phyloP scores from a whole-genome alignment of 2,113 vertebrate genomes.

The Xiphias gladius region DNA sequence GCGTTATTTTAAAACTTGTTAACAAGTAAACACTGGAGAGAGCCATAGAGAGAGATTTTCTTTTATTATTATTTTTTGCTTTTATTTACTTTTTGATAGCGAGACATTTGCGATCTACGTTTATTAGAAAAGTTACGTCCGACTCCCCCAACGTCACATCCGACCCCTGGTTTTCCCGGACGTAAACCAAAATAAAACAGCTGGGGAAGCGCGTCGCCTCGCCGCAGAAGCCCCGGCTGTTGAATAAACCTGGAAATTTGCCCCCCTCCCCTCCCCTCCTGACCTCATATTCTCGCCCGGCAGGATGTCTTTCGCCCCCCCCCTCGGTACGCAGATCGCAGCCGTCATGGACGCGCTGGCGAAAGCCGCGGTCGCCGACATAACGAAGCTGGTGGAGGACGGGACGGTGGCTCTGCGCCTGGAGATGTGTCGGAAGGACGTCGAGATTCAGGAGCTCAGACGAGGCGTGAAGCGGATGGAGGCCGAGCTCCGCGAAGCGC shows the following conservation, averaged over 20 bases:
- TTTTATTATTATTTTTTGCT: too few relatives aligned
- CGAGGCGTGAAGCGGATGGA: conserved; percentile 65
- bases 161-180: conserved; percentile 46
- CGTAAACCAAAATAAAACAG: conserved; percentile 49
- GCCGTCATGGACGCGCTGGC: conserved; percentile 79
- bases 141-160: conserved; percentile 38
- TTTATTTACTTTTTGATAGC: too few relatives aligned
- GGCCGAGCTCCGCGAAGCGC: conserved; percentile 53
- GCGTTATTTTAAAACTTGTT: too few relatives aligned
- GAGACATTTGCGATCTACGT: too few relatives aligned
- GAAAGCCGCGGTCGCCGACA: conserved; percentile 79
- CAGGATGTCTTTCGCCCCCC: conserved; percentile 64
- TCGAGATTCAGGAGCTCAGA: conserved; percentile 75
- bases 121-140: conserved; percentile 37
- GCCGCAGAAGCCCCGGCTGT: neutral
- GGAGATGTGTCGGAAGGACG: conserved; percentile 74
- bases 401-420: conserved; percentile 66
- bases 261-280: rapidly evolving
- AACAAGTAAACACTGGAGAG: too few relatives aligned
- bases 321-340: conserved; percentile 70
- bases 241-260: rapidly evolving
- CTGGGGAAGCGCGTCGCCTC: neutral
- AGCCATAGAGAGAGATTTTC: too few relatives aligned
- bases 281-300: neutral
- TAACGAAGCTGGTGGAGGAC: conserved; percentile 78